Base-by-base conservation (phyloP, 2,113 vertebrate genomes). In the Dermatemys mawii region DNA sequence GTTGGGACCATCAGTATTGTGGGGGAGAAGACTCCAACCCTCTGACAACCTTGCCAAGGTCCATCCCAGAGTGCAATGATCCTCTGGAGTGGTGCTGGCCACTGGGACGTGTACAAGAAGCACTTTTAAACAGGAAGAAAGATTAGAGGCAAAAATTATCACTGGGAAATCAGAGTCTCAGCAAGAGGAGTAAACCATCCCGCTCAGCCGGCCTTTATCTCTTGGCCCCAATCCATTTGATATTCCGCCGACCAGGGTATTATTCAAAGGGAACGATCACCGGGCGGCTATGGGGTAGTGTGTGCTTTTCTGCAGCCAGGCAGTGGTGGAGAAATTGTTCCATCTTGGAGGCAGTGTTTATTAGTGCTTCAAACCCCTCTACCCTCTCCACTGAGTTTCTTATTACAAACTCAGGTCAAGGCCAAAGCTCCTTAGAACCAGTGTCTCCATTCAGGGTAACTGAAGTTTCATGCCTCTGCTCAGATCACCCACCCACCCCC, bases 361-460 rank as follows among this genome's bases (percentile, higher is more conserved):
- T 29, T 22, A 50, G 10, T 75, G 44, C n/a, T 51, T 86, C 51
- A 11, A 32, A 38, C 21, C 0, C 0, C 32, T 51, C 16, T 3
- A 8, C 10, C 29, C 29, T 89, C 48, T 57, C 41, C n/a, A 54
- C 32, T 11, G 51, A 75, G 60, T 3, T 4, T 3, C 54, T 90
- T 32, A 8, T 84, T 5, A 35, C 32, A 70, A 88, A 41, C 5
- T 2, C 1, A 2, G 32, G 29, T 11, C 11, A 83, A 82, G 60
- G 11, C 38, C 57, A 26, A 4, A 14, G 5, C 44, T 90, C 60
- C 78, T 76, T n/a, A 9, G 32, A 48, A n/a, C 44, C 51, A 14
- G 27, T 1, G 0, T 76, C 54, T 86, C 70, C 35, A 78, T 26
- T 78, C 48, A 11, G 7, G 67, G 10, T 21, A 21, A 14, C 24